These are phyloP conservation scores for Beroe forskalii DNA, from an alignment of 37 sponge, comb jelly and placozoan genomes.

Conservation along the genomic window DNA sequence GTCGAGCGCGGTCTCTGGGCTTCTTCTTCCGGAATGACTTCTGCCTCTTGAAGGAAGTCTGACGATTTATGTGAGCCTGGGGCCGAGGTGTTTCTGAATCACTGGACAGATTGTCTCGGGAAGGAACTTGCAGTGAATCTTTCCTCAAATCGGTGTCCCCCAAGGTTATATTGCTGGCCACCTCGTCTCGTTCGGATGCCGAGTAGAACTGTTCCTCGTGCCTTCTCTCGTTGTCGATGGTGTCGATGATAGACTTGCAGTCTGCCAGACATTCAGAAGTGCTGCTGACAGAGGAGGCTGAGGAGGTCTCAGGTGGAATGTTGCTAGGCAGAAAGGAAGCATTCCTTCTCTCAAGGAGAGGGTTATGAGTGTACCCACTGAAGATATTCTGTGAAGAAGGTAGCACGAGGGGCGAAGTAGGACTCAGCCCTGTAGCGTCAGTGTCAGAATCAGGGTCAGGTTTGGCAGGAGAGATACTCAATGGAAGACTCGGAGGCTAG, in stretches of 20 bases:
- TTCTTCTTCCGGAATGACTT: constrained; percentile 64
- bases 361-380: too few species aligned
- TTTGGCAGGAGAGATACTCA: constrained; percentile 7
- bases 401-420: neutral
- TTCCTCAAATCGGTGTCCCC: neutral
- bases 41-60: constrained; percentile 40
- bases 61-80: neutral
- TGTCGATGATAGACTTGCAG: constrained; percentile 57
- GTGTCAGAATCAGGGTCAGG: neutral
- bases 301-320: neutral
- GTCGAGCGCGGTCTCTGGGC: neutral
- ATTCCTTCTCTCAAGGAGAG: too few species aligned
- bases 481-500: neutral
- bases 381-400: neutral
- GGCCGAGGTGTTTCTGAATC: constrained; percentile 58
- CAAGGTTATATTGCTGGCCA: neutral
- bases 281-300: neutral
- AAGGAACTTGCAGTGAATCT: neutral
- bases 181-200: neutral
- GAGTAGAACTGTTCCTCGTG: neutral
- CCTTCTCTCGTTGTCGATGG: neutral
- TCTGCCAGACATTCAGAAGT: constrained; percentile 9
- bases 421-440: neutral
- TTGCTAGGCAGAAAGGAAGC: too few species aligned
- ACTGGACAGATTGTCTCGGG: neutral